Base-by-base conservation (phyloP, 2,797 vertebrate species). In the Threskiornis aethiopicus region DNA sequence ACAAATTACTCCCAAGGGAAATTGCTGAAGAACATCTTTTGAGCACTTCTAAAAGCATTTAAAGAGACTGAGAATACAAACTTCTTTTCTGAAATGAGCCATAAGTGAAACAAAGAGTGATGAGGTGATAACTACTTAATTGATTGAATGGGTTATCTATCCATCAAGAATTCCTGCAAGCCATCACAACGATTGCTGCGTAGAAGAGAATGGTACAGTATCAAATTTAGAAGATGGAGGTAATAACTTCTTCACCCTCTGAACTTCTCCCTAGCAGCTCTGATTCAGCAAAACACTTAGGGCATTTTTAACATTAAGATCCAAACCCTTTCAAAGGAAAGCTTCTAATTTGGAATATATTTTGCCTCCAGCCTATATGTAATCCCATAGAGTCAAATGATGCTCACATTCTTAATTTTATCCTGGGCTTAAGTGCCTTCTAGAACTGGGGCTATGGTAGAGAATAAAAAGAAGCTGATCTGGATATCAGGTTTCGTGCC, bases 31-130 rank as follows among this genome's bases (percentile, higher is more conserved):
- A 92, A 78, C 46, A 92, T 75, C 49, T 96, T 95, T 76, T 54
- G 92, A 94, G 44, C 22, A 81, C n/a, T 64, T 92, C 44, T 90
- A 92, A 87, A 95, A 96, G 75, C 81, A 76, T 95, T 87, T 95
- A 86, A 92, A 71, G 54, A 44, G 41, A 87, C 35, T 41, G 46
- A 92, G 95, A 97, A 96, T 10, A 72, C 44, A 96, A 95, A 84
- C 29, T 42, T 46, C 39, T 84, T 77, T 80, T 86, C 5, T 8
- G 87, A 96, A 93, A 91, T 72, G 57, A 94, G 18, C 66, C 46
- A 52, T 71, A 94, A 84, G 18, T 76, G 79, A 90, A 96, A 94
- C 49, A 84, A 80, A 82, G 90, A 86, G 33, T n/a, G 44, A 92
- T 90, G 67, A 85, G 39, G 35, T 67, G 39, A 59, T 76, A 91